These are phyloP conservation scores for Alviniconcha marisindica DNA, from an alignment of 1,140 invertebrate species.

Conservation along the genomic window DNA sequence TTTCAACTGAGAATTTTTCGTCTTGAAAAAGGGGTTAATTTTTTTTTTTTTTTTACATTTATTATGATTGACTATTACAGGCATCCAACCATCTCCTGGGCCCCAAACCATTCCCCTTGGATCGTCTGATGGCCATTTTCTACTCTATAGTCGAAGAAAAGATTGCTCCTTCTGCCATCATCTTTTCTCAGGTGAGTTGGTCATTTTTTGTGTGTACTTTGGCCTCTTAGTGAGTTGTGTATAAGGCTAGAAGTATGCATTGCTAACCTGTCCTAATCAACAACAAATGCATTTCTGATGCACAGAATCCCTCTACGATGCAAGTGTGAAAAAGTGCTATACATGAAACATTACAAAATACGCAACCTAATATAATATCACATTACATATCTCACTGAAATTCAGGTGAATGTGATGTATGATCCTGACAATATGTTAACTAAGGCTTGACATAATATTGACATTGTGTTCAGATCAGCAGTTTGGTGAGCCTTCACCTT, in stretches of 20 bases:
- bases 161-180: slow-evolving; percentile 88
- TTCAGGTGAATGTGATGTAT: too few relatives aligned
- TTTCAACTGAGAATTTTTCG: neutral
- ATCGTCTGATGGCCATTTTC: slow-evolving; percentile 92
- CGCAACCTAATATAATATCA: too few relatives aligned
- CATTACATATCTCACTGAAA: too few relatives aligned
- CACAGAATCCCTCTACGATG: too few relatives aligned
- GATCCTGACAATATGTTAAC: neutral
- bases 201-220: too few relatives aligned
- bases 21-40: neutral
- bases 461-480: slow-evolving; percentile 72
- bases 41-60: neutral
- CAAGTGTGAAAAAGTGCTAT: too few relatives aligned
- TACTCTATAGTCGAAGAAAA: slow-evolving; percentile 91
- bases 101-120: slow-evolving; percentile 88
- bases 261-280: too few relatives aligned
- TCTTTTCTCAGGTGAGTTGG: slow-evolving; percentile 77
- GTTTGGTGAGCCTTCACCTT: slow-evolving; percentile 75
- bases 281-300: too few relatives aligned
- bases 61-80: slow-evolving; percentile 42
- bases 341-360: too few relatives aligned
- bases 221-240: too few relatives aligned
- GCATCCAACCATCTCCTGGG: slow-evolving; percentile 80
- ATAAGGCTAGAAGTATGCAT: too few relatives aligned
- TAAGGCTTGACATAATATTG: too few relatives aligned